Evolutionary conservation across 92 coral and sea anemone genomes (phyloP), one percentile per base, ranked within the genome.

Genomic region (Hydrozoanthus gracilis): DNA sequence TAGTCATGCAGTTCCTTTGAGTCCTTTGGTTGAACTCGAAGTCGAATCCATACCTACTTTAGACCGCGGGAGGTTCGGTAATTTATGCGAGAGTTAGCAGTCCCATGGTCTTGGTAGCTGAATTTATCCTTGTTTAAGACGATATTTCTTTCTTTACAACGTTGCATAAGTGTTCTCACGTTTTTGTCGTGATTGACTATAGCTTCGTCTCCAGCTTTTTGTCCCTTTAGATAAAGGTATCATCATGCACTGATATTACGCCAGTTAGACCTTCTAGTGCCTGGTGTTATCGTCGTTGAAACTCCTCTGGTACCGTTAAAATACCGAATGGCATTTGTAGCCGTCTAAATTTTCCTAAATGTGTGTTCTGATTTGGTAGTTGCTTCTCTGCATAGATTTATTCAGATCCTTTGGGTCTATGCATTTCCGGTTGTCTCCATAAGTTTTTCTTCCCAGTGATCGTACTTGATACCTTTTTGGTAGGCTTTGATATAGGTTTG

Each of bases 181-280:
- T 69, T 69, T 9, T 18, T 44, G 47, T 69, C 75, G 47, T 69
- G 75, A 16, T 69, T 44, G 7, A 16, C 44, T 69, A 69, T 18
- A 18, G 75, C 75, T 7, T 69, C 75, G 7, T 2, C 75, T 18
- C n/a, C 10, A 7, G 75, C 2, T 0, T 18, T 16, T 44, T 16
- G 12, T 69, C 15, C 39, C 75, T 16, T 8, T 18, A 18, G 75
- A 69, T 44, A 14, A 78, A 78, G n/a, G 54, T 78, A 55, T 78
- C 83, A 56, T 78, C 83, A 78, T 51, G 73, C 50, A 78, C 67
- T 50, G 83, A 55, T 15, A 78, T 78, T 44, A 78, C 74, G n/a
- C 83, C 76, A 15, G 83, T 73, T 56, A 78, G 83, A 47, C 83
- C 83, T 78, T 78, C 75, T n/a, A n/a, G n/a, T 3, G 66, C 67